phyloP scores from a whole-genome alignment of 1,140 invertebrate genomes.

The Calliphora vicina region DNA sequence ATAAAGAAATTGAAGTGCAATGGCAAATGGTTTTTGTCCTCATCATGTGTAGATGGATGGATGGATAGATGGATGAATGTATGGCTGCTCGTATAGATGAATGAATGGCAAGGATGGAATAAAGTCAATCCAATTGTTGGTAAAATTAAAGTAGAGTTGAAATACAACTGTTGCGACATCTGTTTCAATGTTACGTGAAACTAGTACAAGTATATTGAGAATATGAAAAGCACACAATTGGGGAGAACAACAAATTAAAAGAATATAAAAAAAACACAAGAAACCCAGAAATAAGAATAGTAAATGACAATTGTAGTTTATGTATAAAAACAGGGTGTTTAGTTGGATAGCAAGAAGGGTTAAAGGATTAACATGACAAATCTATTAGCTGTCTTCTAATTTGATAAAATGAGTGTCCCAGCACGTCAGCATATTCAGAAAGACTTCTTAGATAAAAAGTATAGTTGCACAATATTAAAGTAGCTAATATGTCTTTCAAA shows the following conservation, averaged over 20 bases:
- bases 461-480: too few species aligned
- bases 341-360: not conserved
- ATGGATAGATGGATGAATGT: not conserved
- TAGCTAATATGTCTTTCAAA: too few species aligned
- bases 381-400: too few species aligned
- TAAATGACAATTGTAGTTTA: not conserved
- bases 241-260: not conserved
- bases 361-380: too few species aligned
- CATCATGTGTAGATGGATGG: not conserved
- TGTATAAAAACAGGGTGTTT: not conserved
- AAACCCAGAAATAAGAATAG: not conserved
- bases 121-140: not conserved
- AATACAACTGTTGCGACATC: not conserved
- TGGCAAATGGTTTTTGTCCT: not conserved
- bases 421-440: too few species aligned
- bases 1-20: slow-evolving; percentile 1
- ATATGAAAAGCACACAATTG: not conserved
- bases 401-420: too few species aligned
- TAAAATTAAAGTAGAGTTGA: not conserved
- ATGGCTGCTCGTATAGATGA: not conserved
- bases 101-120: not conserved
- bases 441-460: too few species aligned
- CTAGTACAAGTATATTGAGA: not conserved
- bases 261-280: not conserved
- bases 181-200: slow-evolving; percentile 9